Evolutionary conservation across 2,113 vertebrate species (phyloP).

Genomic region (Plestiodon gilberti): DNA sequence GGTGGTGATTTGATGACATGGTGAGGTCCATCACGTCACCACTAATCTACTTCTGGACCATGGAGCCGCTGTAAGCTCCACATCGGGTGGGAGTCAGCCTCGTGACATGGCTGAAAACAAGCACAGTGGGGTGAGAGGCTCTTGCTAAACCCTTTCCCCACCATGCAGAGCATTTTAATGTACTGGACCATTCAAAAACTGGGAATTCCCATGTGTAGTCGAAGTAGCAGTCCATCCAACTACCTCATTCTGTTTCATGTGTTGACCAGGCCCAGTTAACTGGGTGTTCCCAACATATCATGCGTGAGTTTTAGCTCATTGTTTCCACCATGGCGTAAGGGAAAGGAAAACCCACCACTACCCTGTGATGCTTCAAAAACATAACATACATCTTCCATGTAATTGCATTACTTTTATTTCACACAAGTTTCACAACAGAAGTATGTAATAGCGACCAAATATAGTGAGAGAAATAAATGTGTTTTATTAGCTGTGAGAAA

Average conservation of each 20-base stretch:
- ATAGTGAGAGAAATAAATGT: not conserved
- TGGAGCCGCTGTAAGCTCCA: too few relatives aligned
- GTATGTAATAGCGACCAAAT: constrained; percentile 15
- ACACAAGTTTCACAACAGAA: not conserved
- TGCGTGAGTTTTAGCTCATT: not conserved
- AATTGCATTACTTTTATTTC: constrained; percentile 40
- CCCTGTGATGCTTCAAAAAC: not conserved
- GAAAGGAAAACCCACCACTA: not conserved
- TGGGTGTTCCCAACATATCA: not conserved
- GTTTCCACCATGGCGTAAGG: constrained; percentile 19
- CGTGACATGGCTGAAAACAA: too few relatives aligned
- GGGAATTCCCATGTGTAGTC: not conserved
- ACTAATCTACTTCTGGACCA: too few relatives aligned
- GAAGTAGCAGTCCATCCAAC: not conserved
- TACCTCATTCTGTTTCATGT: not conserved
- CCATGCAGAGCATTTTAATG: too few relatives aligned
- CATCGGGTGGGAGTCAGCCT: too few relatives aligned
- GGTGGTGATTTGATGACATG: too few relatives aligned
- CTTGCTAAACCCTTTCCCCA: too few relatives aligned
- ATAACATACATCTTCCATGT: not conserved
- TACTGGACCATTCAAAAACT: too few relatives aligned
- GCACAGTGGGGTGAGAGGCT: too few relatives aligned
- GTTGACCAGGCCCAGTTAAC: not conserved
- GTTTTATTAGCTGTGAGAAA: constrained; percentile 6
- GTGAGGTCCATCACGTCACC: too few relatives aligned